These are phyloP conservation scores for Hydropsyche tenuis DNA, from an alignment of 1,140 invertebrate species.

Conservation along the genomic window DNA sequence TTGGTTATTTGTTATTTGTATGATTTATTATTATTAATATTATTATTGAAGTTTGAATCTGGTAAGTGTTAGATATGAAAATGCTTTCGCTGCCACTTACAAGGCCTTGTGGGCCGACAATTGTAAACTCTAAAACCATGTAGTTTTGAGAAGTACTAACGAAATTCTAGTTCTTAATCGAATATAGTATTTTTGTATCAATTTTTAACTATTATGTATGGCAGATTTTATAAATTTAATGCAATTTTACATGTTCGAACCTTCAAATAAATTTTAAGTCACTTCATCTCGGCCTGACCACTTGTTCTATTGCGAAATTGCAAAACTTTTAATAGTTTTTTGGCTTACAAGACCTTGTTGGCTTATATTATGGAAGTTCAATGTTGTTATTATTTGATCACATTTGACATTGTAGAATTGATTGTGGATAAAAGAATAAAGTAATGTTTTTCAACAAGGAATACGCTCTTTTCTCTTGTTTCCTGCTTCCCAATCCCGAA, in stretches of 20 bases:
- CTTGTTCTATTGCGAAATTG: neutral
- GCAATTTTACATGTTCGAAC: neutral
- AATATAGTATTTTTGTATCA: constrained; percentile 40
- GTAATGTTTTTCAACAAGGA: constrained; percentile 30
- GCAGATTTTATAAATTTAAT: constrained; percentile 14
- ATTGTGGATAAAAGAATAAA: constrained; percentile 36
- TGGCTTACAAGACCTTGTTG: constrained; percentile 35
- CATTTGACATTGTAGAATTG: constrained; percentile 33
- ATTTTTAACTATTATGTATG: constrained; percentile 29
- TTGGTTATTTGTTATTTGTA: no score
- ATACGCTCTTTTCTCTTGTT: neutral
- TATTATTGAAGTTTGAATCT: no score
- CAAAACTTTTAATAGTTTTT: neutral
- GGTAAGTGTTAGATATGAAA: neutral
- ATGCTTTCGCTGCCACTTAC: constrained; percentile 9
- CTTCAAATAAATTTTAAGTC: neutral
- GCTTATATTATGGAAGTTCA: constrained; percentile 24
- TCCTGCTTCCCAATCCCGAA: neutral
- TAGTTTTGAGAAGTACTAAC: constrained; percentile 12
- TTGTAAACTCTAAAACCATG: constrained; percentile 1
- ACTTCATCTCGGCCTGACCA: neutral
- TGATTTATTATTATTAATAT: no score
- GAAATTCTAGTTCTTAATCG: constrained; percentile 28
- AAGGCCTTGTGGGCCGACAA: constrained; percentile 27
- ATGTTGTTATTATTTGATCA: constrained; percentile 29